These are phyloP conservation scores for Oscheius myriophilus DNA, from an alignment of 2,888 invertebrate genomes.

Conservation along the genomic window DNA sequence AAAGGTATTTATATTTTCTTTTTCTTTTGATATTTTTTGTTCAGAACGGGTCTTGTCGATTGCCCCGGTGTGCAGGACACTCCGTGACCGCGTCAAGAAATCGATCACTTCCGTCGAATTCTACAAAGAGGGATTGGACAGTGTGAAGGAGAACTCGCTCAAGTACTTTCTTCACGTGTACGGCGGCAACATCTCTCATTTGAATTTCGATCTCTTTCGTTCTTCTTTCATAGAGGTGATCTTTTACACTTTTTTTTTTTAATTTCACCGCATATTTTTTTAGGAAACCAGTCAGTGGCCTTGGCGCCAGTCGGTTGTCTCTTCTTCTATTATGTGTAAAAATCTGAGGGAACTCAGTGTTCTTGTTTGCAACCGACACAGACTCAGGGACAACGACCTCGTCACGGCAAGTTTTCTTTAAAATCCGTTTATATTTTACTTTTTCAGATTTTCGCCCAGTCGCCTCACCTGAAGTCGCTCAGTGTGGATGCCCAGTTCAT, in stretches of 20 bases:
- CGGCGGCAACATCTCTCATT: conserved; percentile 42
- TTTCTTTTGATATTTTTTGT: conserved; percentile 7
- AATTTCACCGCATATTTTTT: conserved; percentile 2
- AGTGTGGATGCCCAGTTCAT: conserved; percentile 56
- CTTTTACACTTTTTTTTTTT: background rate
- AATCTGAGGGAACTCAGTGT: conserved; percentile 48
- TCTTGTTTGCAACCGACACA: conserved; percentile 54
- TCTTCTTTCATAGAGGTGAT: conserved; percentile 34
- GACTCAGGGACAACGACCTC: conserved; percentile 53
- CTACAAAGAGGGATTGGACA: conserved; percentile 43
- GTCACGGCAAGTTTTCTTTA: conserved; percentile 29
- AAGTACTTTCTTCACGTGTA: conserved; percentile 45
- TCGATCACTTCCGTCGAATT: conserved; percentile 45
- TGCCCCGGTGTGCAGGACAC: conserved; percentile 33
- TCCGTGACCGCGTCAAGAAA: conserved; percentile 36
- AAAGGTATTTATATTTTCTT: conserved; percentile 28
- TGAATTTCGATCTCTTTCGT: conserved; percentile 58
- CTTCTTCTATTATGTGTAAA: conserved; percentile 37
- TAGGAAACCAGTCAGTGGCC: conserved; percentile 56
- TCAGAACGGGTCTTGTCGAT: conserved; percentile 34
- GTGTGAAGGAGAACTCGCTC: conserved; percentile 36
- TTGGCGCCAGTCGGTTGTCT: conserved; percentile 56
- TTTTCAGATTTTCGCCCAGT: conserved; percentile 51
- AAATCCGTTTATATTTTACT: background rate
- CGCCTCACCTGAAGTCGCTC: conserved; percentile 42